Conservation (phyloP, 2,888 invertebrate species). For the Lithophane socia region DNA sequence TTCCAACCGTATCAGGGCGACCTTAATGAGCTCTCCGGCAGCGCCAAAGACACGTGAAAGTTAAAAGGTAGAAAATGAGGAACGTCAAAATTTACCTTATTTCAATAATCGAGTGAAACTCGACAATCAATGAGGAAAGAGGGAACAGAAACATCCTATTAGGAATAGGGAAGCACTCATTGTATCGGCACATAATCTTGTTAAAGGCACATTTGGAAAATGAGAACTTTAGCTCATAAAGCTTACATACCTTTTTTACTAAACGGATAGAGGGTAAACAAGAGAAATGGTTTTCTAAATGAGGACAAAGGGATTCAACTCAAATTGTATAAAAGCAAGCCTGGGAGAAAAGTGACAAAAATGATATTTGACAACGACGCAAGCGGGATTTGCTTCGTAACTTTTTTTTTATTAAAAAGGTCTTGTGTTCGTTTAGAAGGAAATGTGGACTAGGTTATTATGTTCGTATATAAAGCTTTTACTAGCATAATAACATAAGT, state of each 20-base stretch:
- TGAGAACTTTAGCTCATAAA: conserved; percentile 66
- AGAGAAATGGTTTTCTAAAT: conserved; percentile 83
- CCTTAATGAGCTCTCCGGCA: conserved; percentile 20
- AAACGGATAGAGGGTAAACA: conserved; percentile 80
- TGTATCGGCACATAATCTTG: conserved; percentile 62
- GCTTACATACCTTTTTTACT: conserved; percentile 63
- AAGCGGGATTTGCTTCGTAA: conserved; percentile 64
- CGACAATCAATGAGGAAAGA: conserved; percentile 54
- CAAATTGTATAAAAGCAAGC: conserved; percentile 72
- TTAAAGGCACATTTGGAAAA: conserved; percentile 68
- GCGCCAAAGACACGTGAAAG: conserved; percentile 21
- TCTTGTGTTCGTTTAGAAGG: conserved; percentile 31
- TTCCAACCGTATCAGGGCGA: conserved; percentile 17
- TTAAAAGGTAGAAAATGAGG: conserved; percentile 8
- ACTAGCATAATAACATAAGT: not conserved
- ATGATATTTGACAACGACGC: conserved; percentile 77
- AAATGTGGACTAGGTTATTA: conserved; percentile 13
- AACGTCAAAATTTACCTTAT: conserved; percentile 32
- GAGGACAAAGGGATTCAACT: conserved; percentile 80
- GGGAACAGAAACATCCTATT: conserved; percentile 37
- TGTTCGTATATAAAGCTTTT: conserved; percentile 2
- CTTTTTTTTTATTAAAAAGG: conserved; percentile 67
- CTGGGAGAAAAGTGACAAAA: conserved; percentile 75
- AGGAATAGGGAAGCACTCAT: conserved; percentile 39
- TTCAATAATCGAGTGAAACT: conserved; percentile 47